A percentile compares a stretch with the other conserved stretches of the same genome.
These are phyloP conservation scores for Sanderia malayensis DNA, from an alignment of 30 jellyfish, hydroid and myxozoan species.

Conservation along the genomic window DNA sequence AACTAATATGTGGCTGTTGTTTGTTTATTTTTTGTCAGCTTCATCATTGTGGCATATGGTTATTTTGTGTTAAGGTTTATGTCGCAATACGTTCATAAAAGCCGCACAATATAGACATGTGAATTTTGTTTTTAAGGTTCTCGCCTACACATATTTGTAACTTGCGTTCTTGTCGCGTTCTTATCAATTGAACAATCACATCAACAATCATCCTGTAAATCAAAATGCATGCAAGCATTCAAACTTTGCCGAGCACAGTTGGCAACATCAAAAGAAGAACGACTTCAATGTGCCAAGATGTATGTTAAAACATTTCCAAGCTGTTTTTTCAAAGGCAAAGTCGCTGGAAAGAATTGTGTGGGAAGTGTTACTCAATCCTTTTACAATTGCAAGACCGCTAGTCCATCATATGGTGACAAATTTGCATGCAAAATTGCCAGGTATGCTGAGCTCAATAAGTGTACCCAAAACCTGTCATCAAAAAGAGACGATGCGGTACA, in stretches of 20 bases:
- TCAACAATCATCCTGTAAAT: conserved; percentile 1
- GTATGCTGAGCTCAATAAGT: background rate
- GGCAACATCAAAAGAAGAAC: background rate
- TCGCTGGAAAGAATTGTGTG: background rate
- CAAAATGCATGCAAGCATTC: conserved; percentile 6
- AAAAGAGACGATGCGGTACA: background rate
- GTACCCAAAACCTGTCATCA: background rate
- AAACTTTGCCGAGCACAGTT: background rate
- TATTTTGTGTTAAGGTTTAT: background rate
- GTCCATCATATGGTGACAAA: background rate
- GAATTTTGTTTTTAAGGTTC: background rate
- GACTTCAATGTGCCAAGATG: background rate
- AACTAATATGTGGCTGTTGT: too few relatives aligned
- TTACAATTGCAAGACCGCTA: background rate
- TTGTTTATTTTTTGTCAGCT: background rate
- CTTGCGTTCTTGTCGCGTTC: background rate
- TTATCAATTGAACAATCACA: background rate
- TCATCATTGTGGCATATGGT: background rate
- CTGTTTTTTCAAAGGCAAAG: background rate
- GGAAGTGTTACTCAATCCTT: background rate
- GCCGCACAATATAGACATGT: background rate
- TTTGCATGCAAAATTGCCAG: background rate
- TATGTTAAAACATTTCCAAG: background rate
- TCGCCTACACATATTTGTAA: background rate
- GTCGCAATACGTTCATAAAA: background rate